These are phyloP conservation scores for Teleiodes luculella DNA, from an alignment of 2,888 invertebrate species.

Conservation along the genomic window DNA sequence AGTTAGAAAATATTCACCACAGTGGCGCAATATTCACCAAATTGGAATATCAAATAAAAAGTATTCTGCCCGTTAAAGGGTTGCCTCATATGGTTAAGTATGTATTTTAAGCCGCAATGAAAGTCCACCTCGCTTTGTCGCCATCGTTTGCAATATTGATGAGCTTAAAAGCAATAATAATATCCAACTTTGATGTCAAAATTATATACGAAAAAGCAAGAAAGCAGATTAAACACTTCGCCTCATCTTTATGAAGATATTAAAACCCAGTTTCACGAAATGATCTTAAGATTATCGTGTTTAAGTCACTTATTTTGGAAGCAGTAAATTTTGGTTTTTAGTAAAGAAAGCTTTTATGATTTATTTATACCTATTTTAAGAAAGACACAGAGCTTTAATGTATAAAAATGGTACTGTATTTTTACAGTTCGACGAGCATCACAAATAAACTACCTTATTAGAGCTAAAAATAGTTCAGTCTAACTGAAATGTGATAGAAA, in stretches of 20 bases:
- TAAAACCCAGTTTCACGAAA: constrained; percentile 26
- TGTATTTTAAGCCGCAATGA: background rate
- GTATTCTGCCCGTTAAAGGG: too few relatives aligned
- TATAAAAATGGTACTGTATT: too few relatives aligned
- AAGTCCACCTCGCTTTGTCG: background rate
- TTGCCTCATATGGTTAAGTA: background rate
- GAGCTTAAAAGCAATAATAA: constrained; percentile 1
- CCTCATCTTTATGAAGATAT: constrained; percentile 29
- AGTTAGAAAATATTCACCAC: too few relatives aligned
- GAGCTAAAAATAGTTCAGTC: too few relatives aligned
- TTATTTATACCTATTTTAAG: too few relatives aligned
- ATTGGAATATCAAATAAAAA: too few relatives aligned
- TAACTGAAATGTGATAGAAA: too few relatives aligned
- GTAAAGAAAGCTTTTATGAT: too few relatives aligned
- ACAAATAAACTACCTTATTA: too few relatives aligned
- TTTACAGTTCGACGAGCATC: too few relatives aligned
- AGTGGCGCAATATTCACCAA: too few relatives aligned
- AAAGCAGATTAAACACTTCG: constrained; percentile 26
- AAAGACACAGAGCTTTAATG: too few relatives aligned
- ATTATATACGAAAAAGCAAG: constrained; percentile 30
- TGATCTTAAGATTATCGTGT: constrained; percentile 20
- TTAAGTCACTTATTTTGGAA: constrained; percentile 2
- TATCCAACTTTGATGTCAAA: constrained; percentile 28
- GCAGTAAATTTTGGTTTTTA: background rate
- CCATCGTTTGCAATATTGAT: background rate